Conservation (phyloP, 2,113 vertebrate genomes). For the Clupea harengus region DNA sequence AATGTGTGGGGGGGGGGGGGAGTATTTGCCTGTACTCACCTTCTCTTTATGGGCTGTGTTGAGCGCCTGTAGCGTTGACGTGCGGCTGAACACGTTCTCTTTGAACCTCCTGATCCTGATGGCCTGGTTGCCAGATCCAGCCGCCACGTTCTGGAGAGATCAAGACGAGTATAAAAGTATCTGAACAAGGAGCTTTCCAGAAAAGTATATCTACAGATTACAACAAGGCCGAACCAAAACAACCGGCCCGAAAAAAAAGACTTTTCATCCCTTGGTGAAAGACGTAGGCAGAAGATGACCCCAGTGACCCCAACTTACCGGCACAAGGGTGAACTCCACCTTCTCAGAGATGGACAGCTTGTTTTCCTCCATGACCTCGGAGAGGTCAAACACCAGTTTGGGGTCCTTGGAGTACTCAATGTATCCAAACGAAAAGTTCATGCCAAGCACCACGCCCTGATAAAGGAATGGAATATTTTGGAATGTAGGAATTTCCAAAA, state of each 20-base stretch:
- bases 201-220: background rate
- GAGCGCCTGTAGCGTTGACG: background rate
- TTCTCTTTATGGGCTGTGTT: slow-evolving; percentile 57
- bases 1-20: background rate
- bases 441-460: slow-evolving; percentile 90
- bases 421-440: slow-evolving; percentile 80
- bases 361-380: slow-evolving; percentile 90
- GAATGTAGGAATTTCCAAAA: no score
- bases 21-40: slow-evolving; percentile 35
- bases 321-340: slow-evolving; percentile 90
- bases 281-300: no score
- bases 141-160: slow-evolving; percentile 75
- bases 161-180: background rate
- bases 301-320: slow-evolving; percentile 71
- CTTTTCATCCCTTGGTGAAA: no score
- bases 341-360: slow-evolving; percentile 90
- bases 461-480: background rate
- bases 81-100: background rate
- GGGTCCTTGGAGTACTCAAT: slow-evolving; percentile 88
- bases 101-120: slow-evolving; percentile 90
- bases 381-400: slow-evolving; percentile 89
- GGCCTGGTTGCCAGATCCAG: slow-evolving; percentile 84
- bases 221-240: no score
- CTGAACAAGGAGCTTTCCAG: background rate
- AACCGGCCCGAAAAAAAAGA: no score